Percentiles rank a stretch among this genome's conserved stretches.
phyloP scores from a whole-genome alignment of 1,140 invertebrate genomes.

The Drosophila albomicans region DNA sequence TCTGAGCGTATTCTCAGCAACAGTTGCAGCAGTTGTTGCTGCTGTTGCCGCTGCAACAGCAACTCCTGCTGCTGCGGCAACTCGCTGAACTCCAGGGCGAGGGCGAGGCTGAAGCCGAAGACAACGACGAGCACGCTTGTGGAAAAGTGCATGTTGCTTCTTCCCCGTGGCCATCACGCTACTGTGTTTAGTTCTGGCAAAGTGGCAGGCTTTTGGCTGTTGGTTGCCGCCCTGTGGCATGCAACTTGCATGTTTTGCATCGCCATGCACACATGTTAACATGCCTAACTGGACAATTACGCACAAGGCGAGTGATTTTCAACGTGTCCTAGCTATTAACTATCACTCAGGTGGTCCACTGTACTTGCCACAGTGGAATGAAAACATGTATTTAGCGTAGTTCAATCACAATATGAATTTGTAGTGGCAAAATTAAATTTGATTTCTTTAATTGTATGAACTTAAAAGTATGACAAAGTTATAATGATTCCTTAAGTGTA shows the following conservation, averaged over 20 bases:
- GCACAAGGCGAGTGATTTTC: constrained; percentile 15
- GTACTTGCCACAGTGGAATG: background rate
- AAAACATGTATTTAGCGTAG: background rate
- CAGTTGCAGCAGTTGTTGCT: constrained; percentile 24
- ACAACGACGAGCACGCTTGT: background rate
- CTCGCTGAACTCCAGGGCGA: background rate
- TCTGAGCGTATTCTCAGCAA: constrained; percentile 39
- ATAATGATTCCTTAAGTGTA: too few relatives aligned
- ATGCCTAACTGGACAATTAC: constrained; percentile 45
- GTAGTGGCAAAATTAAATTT: too few relatives aligned
- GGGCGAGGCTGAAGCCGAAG: constrained; percentile 17
- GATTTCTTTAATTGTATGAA: too few relatives aligned
- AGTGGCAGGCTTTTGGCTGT: constrained; percentile 2
- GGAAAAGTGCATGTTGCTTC: constrained; percentile 1
- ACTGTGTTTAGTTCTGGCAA: constrained; percentile 34
- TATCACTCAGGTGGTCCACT: background rate
- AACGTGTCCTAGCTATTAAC: constrained; percentile 5
- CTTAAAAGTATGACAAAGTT: too few relatives aligned
- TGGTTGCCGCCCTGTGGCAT: constrained; percentile 32
- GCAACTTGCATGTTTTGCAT: constrained; percentile 43
- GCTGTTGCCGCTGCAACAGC: background rate
- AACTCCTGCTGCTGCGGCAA: background rate
- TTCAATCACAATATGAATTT: too few relatives aligned
- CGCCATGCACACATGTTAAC: constrained; percentile 30
- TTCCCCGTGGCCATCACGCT: constrained; percentile 34